Conservation (phyloP, 1,140 invertebrate species). For the Drepana arcuata region DNA sequence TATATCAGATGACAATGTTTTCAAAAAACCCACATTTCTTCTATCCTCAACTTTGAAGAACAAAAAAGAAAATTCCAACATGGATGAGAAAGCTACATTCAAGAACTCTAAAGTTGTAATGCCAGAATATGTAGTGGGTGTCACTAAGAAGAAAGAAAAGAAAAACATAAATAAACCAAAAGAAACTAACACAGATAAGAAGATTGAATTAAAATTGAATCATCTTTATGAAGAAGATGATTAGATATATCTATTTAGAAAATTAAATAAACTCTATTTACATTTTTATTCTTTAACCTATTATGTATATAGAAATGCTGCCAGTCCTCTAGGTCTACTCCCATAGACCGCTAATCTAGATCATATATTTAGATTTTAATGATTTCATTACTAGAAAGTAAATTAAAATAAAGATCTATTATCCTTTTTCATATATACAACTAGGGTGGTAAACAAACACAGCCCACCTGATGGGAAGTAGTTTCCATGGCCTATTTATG, state of each 20-base stretch:
- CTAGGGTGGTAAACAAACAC: no score
- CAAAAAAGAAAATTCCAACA: slow-evolving; percentile 15
- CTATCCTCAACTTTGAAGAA: slow-evolving; percentile 44
- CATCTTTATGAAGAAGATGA: slow-evolving; percentile 75
- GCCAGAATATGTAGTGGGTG: slow-evolving; percentile 86
- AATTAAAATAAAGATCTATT: no score
- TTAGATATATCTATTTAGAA: slow-evolving; percentile 22
- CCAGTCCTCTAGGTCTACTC: no score
- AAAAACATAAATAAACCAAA: slow-evolving; percentile 25
- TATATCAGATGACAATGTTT: slow-evolving; percentile 39
- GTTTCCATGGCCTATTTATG: no score
- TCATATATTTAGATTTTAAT: no score
- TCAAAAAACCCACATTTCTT: slow-evolving; percentile 66
- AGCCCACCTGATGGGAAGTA: no score
- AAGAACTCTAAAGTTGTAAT: slow-evolving; percentile 80
- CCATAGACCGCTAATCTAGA: no score
- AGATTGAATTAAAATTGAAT: slow-evolving; percentile 64
- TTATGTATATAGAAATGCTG: no score
- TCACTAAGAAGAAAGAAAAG: slow-evolving; percentile 70
- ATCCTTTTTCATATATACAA: no score
- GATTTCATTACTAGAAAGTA: no score
- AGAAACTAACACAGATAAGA: slow-evolving; percentile 28
- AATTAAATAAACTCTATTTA: neutral
- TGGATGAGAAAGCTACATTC: slow-evolving; percentile 72
- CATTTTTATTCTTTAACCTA: neutral